These are phyloP conservation scores for Gnatocerus cornutus DNA, from an alignment of 2,888 invertebrate genomes.

Conservation along the genomic window DNA sequence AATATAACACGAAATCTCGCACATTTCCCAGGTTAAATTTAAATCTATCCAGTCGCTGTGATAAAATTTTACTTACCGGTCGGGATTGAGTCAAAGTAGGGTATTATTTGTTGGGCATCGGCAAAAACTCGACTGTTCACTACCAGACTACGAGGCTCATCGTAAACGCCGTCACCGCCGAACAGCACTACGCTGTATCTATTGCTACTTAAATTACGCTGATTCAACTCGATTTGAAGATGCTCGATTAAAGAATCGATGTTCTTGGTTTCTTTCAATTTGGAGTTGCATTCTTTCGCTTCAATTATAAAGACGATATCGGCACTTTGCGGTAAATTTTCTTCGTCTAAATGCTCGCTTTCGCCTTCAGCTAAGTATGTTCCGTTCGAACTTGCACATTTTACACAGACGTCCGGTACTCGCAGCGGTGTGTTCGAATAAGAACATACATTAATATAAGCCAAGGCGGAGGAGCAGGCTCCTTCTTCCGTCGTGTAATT, in stretches of 20 bases:
- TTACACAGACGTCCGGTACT: slow-evolving; percentile 86
- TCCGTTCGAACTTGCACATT: slow-evolving; percentile 81
- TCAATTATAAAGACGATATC: slow-evolving; percentile 94
- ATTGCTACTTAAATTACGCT: slow-evolving; percentile 77
- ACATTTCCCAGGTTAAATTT: slow-evolving; percentile 33
- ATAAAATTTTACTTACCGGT: slow-evolving; percentile 72
- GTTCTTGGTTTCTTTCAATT: slow-evolving; percentile 78
- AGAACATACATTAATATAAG: slow-evolving; percentile 87
- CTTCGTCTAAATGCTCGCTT: slow-evolving; percentile 78
- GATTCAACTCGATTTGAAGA: slow-evolving; percentile 80
- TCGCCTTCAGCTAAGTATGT: slow-evolving; percentile 83
- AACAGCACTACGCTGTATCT: slow-evolving; percentile 89
- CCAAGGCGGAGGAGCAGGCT: slow-evolving; percentile 83
- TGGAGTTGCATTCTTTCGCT: slow-evolving; percentile 87
- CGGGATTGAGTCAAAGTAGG: slow-evolving; percentile 81
- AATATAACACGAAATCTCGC: slow-evolving; percentile 15
- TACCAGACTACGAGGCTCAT: slow-evolving; percentile 82
- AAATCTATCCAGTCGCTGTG: slow-evolving; percentile 29
- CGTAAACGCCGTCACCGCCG: slow-evolving; percentile 85
- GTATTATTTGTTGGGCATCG: slow-evolving; percentile 75
- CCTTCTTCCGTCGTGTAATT: slow-evolving; percentile 72
- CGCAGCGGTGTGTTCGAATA: slow-evolving; percentile 83
- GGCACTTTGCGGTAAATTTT: slow-evolving; percentile 78
- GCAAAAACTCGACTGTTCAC: slow-evolving; percentile 82
- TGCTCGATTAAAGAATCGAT: slow-evolving; percentile 80